Base-by-base conservation (phyloP, 2,888 invertebrate genomes). In the Caenorhabditis sp. region DNA sequence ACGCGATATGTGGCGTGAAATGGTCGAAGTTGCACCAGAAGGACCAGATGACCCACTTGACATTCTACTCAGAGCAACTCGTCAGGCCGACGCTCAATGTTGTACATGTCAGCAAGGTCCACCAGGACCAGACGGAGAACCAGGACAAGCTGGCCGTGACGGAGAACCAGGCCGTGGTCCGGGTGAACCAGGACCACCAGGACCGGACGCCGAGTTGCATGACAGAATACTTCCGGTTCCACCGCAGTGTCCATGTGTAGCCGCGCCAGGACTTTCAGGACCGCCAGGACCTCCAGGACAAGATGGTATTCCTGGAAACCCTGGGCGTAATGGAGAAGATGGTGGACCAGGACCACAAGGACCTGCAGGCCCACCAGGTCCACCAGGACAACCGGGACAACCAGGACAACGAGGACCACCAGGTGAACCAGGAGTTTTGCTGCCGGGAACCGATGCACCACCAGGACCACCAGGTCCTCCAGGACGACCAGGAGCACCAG, bases 221-320 rank as follows among this genome's bases (percentile, higher is more conserved):
- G 86, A 86, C 58, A 61, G 85, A 5, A 74, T 87, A n/a, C 80
- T 85, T 20, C 87, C 87, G 26, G 83, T 87, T 20, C 87, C 87
- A 36, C 86, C 86, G 54, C 87, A 87, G 64, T 87, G 87, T 66
- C 80, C 85, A 63, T 84, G 84, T 67, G 77, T 78, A 52, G 77
- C 83, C 12, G 82, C 84, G 31, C 83, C 84, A 88, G 93, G 93
- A 23, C 93, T 94, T 87, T 92, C 93, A 0, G 94, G 94, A 27
- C 90, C 88, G 12, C 87, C 88, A 61, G 85, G 83, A 63, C 82
- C 84, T 20, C 81, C 82, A 53, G 84, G 83, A 58, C 75, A 80
- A 67, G 83, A 82, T 38, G 86, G 86, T 50, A 70, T 73, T 14
- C 83, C 84, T n/a, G 86, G 86, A 67, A 73, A 73, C 50, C 83